phyloP scores from a whole-genome alignment of 2,797 vertebrate species.

The Catostomus latipinnis region DNA sequence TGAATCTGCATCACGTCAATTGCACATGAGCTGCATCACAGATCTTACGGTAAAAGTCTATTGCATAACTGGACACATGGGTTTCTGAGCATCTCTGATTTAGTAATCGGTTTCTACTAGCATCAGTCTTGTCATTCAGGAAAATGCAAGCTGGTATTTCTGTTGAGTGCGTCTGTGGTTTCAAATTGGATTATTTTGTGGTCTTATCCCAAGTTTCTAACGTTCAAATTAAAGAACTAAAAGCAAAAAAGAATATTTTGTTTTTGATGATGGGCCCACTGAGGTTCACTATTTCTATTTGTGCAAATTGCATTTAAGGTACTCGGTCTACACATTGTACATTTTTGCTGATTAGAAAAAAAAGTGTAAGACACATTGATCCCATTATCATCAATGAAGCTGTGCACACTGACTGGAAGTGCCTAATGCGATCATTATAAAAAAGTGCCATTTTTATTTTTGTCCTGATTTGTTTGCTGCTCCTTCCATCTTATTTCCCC shows the following conservation, averaged over 20 bases:
- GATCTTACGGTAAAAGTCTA: background rate
- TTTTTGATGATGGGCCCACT: background rate
- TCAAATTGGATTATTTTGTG: background rate
- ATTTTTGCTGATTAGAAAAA: too few species aligned
- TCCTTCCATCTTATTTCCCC: too few species aligned
- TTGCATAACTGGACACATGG: background rate
- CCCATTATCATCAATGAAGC: too few species aligned
- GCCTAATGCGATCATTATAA: too few species aligned
- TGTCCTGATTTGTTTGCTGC: too few species aligned
- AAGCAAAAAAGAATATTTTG: background rate
- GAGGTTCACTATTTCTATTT: background rate
- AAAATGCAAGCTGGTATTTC: background rate
- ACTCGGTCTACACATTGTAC: too few species aligned
- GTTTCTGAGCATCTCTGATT: background rate
- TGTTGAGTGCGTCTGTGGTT: background rate
- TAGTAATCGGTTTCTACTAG: background rate
- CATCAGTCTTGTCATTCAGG: background rate
- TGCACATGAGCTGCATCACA: background rate
- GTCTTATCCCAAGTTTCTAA: background rate
- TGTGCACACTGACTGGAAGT: too few species aligned
- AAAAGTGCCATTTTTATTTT: too few species aligned
- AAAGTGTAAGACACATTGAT: too few species aligned
- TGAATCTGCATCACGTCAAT: background rate
- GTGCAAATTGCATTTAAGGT: background rate
- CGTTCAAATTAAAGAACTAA: conserved; percentile 1